Conservation (phyloP, 2,797 vertebrate species). For the Gorsachius magnificus region DNA sequence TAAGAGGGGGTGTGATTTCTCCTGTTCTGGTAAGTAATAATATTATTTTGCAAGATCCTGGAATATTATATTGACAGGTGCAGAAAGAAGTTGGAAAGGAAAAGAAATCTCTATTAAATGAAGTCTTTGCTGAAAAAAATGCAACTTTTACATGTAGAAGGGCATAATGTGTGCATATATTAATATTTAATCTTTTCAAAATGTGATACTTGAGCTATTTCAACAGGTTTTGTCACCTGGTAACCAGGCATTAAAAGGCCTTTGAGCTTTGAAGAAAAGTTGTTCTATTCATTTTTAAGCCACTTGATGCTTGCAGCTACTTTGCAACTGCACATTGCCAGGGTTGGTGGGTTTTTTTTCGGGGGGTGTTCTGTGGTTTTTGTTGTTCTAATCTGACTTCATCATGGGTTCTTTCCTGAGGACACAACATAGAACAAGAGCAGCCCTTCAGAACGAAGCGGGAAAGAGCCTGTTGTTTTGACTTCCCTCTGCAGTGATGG, state of each 20-base stretch:
- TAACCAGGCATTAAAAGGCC: neutral
- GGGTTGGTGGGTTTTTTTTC: neutral
- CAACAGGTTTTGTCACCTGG: neutral
- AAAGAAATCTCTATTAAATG: neutral
- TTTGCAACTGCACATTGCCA: neutral
- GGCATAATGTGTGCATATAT: neutral
- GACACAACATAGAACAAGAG: slow-evolving; percentile 2
- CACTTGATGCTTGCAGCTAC: neutral
- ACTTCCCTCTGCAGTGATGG: slow-evolving; percentile 44
- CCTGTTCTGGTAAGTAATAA: slow-evolving; percentile 30
- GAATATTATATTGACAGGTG: neutral
- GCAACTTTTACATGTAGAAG: neutral
- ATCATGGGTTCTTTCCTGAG: neutral
- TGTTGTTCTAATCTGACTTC: neutral
- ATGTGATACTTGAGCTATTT: neutral
- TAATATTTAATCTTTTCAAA: neutral
- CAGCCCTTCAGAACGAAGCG: neutral
- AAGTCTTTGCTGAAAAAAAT: neutral
- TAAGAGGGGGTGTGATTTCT: slow-evolving; percentile 25
- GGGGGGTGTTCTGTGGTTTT: neutral
- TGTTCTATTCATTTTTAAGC: neutral
- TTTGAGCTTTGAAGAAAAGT: neutral
- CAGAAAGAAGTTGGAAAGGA: neutral
- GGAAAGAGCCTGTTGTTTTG: slow-evolving; percentile 48
- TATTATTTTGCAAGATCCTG: neutral